Percentiles rank a stretch among this genome's conserved stretches.
These are phyloP conservation scores for Cepaea hortensis DNA, from an alignment of 2,888 invertebrate species.

Conservation along the genomic window DNA sequence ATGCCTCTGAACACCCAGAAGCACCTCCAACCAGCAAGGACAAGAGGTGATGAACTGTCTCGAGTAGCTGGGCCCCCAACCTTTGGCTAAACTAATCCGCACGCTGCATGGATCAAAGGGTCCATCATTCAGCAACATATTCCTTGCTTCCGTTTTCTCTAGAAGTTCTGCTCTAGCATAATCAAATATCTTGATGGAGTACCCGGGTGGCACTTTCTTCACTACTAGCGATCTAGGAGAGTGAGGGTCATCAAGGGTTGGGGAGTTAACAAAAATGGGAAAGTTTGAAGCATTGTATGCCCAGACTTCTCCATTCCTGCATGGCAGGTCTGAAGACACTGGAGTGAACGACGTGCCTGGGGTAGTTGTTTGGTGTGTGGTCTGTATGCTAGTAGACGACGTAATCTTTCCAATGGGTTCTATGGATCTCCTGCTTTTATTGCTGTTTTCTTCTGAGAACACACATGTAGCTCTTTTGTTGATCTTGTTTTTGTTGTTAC, in stretches of 20 bases:
- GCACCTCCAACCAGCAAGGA: constrained; percentile 91
- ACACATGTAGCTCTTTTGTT: background rate
- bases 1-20: constrained; percentile 77
- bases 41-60: constrained; percentile 90
- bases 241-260: constrained; percentile 80
- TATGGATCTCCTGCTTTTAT: background rate
- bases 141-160: constrained; percentile 60
- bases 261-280: constrained; percentile 74
- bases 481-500: background rate
- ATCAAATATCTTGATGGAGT: constrained; percentile 91
- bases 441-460: background rate
- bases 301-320: constrained; percentile 80
- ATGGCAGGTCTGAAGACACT: background rate
- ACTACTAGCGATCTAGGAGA: constrained; percentile 83
- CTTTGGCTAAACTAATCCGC: constrained; percentile 93
- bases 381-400: background rate
- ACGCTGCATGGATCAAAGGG: constrained; percentile 90
- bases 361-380: background rate
- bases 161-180: constrained; percentile 78
- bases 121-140: constrained; percentile 77
- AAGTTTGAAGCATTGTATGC: constrained; percentile 71
- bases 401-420: background rate
- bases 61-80: constrained; percentile 90
- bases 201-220: constrained; percentile 88
- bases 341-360: background rate